phyloP scores from a whole-genome alignment of 37 sponge, comb jelly and placozoan genomes.

The Beroe ovata region DNA sequence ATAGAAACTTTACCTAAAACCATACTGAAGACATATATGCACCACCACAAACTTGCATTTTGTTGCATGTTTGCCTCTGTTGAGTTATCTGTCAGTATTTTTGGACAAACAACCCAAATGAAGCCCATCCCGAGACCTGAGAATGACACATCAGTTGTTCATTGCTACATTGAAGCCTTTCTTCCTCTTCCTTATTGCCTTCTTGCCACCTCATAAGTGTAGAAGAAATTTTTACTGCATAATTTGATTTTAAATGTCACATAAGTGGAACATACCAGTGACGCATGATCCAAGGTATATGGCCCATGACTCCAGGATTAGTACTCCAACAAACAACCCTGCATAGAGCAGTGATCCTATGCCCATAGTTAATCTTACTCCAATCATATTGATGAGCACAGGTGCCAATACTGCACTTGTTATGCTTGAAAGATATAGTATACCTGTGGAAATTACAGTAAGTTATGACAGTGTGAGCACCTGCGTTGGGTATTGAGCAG shows the following conservation, averaged over 20 bases:
- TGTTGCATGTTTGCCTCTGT: not conserved
- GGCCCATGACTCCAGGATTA: not conserved
- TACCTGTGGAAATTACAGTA: no score
- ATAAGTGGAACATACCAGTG: not conserved
- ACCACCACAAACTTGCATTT: slow-evolving; percentile 17
- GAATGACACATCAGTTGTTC: no score
- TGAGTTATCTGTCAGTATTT: slow-evolving; percentile 13
- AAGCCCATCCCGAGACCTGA: slow-evolving; percentile 48
- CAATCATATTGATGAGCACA: not conserved
- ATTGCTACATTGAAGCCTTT: no score
- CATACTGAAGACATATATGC: slow-evolving; percentile 24
- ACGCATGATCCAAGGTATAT: slow-evolving; percentile 31
- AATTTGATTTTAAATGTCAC: not conserved
- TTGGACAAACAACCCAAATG: slow-evolving; percentile 15
- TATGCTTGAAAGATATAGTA: not conserved
- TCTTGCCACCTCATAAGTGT: not conserved
- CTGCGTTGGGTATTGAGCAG: no score
- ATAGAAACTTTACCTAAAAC: slow-evolving; percentile 27
- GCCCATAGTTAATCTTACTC: not conserved
- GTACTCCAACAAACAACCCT: not conserved
- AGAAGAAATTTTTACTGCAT: not conserved
- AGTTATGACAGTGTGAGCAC: no score
- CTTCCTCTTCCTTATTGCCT: no score
- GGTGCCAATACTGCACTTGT: not conserved
- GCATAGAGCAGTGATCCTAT: not conserved